phyloP scores from a whole-genome alignment of 2,888 invertebrate species.

The Leistus spinibarbis region DNA sequence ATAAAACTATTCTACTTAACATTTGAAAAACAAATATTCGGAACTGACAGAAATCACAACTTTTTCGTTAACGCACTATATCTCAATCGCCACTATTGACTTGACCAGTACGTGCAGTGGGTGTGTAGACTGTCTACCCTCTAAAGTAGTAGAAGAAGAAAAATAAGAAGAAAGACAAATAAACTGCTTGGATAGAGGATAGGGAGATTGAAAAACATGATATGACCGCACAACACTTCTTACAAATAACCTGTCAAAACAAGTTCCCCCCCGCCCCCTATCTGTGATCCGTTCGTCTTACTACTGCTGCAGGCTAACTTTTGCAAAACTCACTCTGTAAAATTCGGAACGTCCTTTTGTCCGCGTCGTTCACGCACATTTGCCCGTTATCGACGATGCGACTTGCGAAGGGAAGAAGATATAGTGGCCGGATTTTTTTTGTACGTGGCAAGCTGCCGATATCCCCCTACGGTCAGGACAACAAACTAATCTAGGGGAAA shows the following conservation, averaged over 20 bases:
- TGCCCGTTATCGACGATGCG: background rate
- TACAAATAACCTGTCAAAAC: conserved; percentile 23
- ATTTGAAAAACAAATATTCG: background rate
- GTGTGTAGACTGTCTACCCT: background rate
- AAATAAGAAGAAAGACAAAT: background rate
- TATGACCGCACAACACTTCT: conserved; percentile 24
- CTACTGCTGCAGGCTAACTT: conserved; percentile 3
- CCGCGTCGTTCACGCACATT: background rate
- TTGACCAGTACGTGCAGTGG: background rate
- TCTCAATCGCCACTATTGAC: background rate
- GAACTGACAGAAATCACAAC: background rate
- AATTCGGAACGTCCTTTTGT: background rate
- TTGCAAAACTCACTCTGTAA: conserved; percentile 1
- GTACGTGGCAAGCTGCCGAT: conserved; percentile 4
- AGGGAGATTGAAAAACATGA: conserved; percentile 23
- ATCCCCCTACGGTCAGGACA: background rate
- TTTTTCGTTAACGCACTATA: background rate
- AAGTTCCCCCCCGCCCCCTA: background rate
- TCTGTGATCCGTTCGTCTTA: background rate
- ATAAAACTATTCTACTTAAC: background rate
- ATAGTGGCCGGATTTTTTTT: conserved; percentile 8
- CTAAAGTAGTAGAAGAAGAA: background rate
- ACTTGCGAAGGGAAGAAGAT: conserved; percentile 12
- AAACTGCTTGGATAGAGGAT: background rate
- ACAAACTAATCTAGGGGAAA: conserved; percentile 24